Base-by-base conservation (phyloP, 2,113 vertebrate genomes). In the Laterallus jamaicensis region DNA sequence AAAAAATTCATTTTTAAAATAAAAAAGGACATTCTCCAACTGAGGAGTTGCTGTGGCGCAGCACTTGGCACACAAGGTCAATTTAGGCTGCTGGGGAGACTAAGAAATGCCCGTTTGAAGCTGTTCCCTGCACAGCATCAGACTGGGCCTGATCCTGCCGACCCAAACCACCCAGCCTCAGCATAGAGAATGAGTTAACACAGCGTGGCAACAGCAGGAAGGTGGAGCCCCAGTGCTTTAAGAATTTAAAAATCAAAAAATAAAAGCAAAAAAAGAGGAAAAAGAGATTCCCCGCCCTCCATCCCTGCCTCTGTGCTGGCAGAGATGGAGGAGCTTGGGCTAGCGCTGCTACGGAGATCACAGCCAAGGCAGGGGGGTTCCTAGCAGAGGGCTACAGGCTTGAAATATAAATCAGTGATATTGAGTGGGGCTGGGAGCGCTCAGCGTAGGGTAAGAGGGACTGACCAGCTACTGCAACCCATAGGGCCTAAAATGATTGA, bases 271-370 rank as follows among this genome's bases (percentile, higher is more conserved):
- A 2, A 4, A 22, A 62, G 68, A 42, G 49, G 13, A 22, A 35
- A 35, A 29, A 20, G 22, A 25, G 3, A 26, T 47, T 5, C 39
- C 39, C 39, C 39, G n/a, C 39, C 64, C 31, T 16, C 3, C 11
- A 19, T 26, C 40, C 7, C 68, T 31, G 18, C 2, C 15, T 22
- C 8, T 7, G 20, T 1, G 1, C 29, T 35, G 66, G 19, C 17
- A 1, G 40, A 44, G 24, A 19, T 4, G 3, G 52, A 55, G 12
- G 44, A 39, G 78, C 24, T 47, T 5, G 2, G 86, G 31, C 26
- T 6, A 15, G 42, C 9, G 10, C 16, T 0, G 64, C 70, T 50
- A 7, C 12, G 0, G 0, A 28, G 20, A 32, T 21, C 9, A 9
- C 5, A 12, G 86, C 31, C 70, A 12, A 1, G 0, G 78, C 62